Conservation (phyloP, 2,888 invertebrate genomes). For the Epirrhoe alternata region DNA sequence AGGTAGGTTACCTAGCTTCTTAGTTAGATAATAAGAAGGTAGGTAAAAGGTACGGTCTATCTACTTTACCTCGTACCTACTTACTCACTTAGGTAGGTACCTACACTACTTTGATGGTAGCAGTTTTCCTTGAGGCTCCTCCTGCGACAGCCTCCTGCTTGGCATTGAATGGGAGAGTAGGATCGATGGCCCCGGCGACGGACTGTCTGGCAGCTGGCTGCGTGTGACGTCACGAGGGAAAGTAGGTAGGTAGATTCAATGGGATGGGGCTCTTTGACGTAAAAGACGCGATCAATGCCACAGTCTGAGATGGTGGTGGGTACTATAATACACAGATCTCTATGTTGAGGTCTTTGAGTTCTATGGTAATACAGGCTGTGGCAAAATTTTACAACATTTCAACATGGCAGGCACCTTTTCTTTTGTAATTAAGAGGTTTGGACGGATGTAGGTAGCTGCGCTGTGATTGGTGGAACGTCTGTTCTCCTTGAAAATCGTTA, state of each 20-base stretch:
- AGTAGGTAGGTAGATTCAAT: constrained; percentile 44
- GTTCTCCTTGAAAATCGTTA: no score
- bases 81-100: no score
- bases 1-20: no score
- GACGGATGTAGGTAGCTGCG: no score
- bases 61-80: no score
- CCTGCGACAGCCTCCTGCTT: constrained; percentile 4
- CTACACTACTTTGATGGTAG: constrained; percentile 19
- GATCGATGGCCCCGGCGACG: constrained; percentile 63
- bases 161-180: constrained; percentile 54
- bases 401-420: no score
- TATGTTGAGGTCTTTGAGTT: background rate
- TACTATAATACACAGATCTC: background rate
- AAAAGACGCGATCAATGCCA: constrained; percentile 21
- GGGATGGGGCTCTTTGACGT: constrained; percentile 34
- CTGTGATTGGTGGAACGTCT: no score
- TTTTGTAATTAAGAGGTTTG: no score
- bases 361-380: no score
- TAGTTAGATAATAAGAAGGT: no score
- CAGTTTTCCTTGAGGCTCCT: constrained; percentile 27
- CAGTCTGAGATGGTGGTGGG: background rate
- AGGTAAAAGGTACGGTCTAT: no score
- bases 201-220: constrained; percentile 54
- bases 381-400: no score
- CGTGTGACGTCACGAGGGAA: constrained; percentile 57